Base-by-base conservation (phyloP, 2,797 vertebrate genomes). In the Sphaeramia orbicularis region DNA sequence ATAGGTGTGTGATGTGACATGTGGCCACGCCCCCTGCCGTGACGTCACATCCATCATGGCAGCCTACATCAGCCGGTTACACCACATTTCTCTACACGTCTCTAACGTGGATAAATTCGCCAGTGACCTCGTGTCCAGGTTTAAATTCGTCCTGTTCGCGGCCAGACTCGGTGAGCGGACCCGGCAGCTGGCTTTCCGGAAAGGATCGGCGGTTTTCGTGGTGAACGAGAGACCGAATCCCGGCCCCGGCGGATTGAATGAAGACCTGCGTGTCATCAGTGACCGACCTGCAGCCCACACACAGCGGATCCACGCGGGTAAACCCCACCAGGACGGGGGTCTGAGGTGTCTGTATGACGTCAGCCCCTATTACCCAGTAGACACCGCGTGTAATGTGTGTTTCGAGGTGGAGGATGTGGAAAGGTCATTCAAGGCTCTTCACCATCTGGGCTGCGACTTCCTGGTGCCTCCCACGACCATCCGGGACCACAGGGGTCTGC, bases 381-480 rank as follows among this genome's bases (percentile, higher is more conserved):
- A 97, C 43, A 96, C 96, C 0, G 98, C 93, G 7, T 94, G 93
- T 63, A 98, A 98, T 0, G 78, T 99, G 81, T 98, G 96, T 70
- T 98, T 98, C 2, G 96, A 99, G 67, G 96, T 98, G 68, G 91
- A 93, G 0, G 90, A 97, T 0, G 94, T 95, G 19, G 85, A 87
- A 0, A 86, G 82, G 42, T 91, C 95, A 44, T 93, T 91, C 83
- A 59, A 45, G 12, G 82, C 7, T n/a, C 92, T 99, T 7, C 83
- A 78, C 7, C 65, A 81, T 0, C 71, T 44, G 45, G 97, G 96
- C 10, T 98, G 96, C 83, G 54, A 58, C 3, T 73, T 99, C 62
- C 83, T 89, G 0, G 94, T 97, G 4, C 94, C 95, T 0, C 96
- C 97, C 0, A 95, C 94, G 0, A 74, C 87, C 0, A 86, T 98